phyloP scores from a whole-genome alignment of 2,113 vertebrate genomes.

The Mellivora capensis region DNA sequence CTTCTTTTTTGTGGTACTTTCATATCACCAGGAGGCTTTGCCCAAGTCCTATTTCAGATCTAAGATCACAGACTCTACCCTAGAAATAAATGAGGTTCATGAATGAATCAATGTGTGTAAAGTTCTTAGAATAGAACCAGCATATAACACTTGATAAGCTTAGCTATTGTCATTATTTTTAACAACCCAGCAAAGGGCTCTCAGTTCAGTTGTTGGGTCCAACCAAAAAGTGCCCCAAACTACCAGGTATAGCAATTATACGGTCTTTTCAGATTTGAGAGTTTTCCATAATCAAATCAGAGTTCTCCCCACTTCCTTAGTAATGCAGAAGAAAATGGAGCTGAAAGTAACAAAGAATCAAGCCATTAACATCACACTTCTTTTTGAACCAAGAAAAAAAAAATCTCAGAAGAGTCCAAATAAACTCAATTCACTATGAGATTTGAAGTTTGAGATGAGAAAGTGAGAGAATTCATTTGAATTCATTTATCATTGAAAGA shows the following conservation, averaged over 20 bases:
- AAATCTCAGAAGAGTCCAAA: not conserved
- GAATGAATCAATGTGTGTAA: not conserved
- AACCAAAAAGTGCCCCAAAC: not conserved
- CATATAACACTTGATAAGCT: not conserved
- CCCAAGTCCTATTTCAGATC: not conserved
- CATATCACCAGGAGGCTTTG: not conserved
- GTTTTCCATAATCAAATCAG: not conserved
- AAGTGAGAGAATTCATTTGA: not conserved
- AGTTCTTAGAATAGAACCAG: not conserved
- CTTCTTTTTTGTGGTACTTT: not conserved
- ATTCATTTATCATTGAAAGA: not conserved
- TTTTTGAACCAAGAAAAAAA: not conserved
- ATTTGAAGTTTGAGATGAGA: not conserved
- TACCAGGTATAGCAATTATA: not conserved
- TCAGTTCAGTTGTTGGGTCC: not conserved
- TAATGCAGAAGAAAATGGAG: not conserved
- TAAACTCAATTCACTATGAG: not conserved
- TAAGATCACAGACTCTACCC: not conserved
- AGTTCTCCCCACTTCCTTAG: not conserved
- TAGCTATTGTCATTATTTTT: not conserved
- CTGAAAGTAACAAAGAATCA: not conserved
- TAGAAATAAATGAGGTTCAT: not conserved
- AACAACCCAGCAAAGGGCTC: not conserved
- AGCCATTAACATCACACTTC: not conserved
- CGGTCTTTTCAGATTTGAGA: not conserved